Percentiles rank a stretch among this genome's conserved stretches.
phyloP scores from a whole-genome alignment of 1,140 invertebrate species.

The Ericerus pela region DNA sequence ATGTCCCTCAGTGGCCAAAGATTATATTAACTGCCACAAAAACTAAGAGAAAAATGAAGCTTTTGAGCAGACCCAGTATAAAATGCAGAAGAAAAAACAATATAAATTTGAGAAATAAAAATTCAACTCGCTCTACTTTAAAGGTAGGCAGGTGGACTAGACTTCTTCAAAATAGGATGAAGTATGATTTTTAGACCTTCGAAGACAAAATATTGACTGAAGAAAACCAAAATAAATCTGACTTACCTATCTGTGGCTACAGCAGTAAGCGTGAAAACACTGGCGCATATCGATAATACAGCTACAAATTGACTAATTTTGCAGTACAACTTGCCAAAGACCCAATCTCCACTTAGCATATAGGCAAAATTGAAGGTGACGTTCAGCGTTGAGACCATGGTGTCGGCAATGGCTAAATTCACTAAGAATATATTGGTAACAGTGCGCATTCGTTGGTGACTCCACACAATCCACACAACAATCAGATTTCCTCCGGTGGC shows the following conservation, averaged over 20 bases:
- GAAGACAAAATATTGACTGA: too few species aligned
- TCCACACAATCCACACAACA: constrained; percentile 87
- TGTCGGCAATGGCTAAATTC: constrained; percentile 84
- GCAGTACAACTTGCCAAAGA: constrained; percentile 82
- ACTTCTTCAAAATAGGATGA: too few species aligned
- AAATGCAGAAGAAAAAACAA: too few species aligned
- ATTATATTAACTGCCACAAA: too few species aligned
- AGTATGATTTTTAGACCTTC: too few species aligned
- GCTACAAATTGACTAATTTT: constrained; percentile 88
- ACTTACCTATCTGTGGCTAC: constrained; percentile 89
- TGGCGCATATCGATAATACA: constrained; percentile 76
- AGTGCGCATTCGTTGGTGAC: constrained; percentile 80
- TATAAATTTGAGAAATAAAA: too few species aligned
- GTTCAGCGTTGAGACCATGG: constrained; percentile 81
- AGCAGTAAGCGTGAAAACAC: constrained; percentile 89
- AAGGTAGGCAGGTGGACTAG: too few species aligned
- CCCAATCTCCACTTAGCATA: constrained; percentile 85
- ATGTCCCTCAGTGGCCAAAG: too few species aligned
- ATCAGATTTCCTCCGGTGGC: constrained; percentile 86
- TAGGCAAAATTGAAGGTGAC: constrained; percentile 88
- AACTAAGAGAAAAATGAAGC: too few species aligned
- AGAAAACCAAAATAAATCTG: too few species aligned
- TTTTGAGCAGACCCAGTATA: too few species aligned
- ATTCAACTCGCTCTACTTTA: too few species aligned
- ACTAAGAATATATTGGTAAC: constrained; percentile 93